Base-by-base conservation (phyloP, 2,797 vertebrate species). In the Tragopan temminckii region DNA sequence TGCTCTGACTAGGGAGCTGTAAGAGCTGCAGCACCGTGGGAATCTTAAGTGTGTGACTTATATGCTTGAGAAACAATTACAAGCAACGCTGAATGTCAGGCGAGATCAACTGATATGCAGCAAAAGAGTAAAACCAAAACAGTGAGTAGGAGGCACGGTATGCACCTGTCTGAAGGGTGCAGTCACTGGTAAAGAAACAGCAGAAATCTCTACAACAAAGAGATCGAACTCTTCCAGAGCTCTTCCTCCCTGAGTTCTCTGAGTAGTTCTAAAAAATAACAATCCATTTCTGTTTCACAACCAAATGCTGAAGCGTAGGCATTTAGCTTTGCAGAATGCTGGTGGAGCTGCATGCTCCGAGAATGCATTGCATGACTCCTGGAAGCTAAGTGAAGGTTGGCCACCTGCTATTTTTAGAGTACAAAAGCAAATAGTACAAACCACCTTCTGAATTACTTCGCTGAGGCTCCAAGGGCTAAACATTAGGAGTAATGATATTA, bases 1-100 rank as follows among this genome's bases (percentile, higher is more conserved):
- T 21, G 16, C 31, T 38, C 8, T 11, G 69, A 46, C 8, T 8
- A 20, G 63, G 33, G 63, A 74, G 3, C 46, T 64, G 13, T 12
- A 21, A 36, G 76, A 27, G 68, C 7, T 70, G 4, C 0, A 0
- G 46, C 3, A 1, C 70, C 7, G 0, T 23, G 50, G 55, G 35
- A 33, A 16, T 66, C n/a, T 58, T 9, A 40, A 68, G 35, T 18
- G 61, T 9, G 36, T 53, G 35, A 5, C 29, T 59, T 6, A 1
- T 2, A 2, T 6, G 13, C 11, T 3, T 55, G 64, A n/a, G 46
- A 81, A 20, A 29, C 42, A 64, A 18, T 29, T 38, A 15, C 5
- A 55, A 57, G 31, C 62, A 67, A 0, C 38, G 12, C 57, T 33
- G 57, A 55, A 3, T 48, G 33, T 64, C 11, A 31, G 40, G 67